phyloP scores from a whole-genome alignment of 2,888 invertebrate genomes.

The Euzetes globulus region DNA sequence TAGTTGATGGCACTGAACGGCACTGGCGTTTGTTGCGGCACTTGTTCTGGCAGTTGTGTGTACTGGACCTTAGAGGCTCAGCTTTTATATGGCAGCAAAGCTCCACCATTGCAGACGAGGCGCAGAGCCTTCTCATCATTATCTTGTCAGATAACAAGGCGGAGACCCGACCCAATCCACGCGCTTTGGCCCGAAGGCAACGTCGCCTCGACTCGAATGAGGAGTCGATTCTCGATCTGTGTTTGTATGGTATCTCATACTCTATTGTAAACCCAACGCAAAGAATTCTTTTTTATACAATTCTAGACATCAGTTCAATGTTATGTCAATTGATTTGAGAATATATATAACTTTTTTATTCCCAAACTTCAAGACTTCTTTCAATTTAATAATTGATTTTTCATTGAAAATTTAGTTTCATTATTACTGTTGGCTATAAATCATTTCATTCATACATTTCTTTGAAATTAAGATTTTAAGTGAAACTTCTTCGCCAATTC shows the following conservation, averaged over 20 bases:
- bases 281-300: background rate
- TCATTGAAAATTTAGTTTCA: background rate
- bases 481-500: background rate
- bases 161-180: conserved; percentile 19
- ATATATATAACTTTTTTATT: background rate
- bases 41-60: conserved; percentile 20
- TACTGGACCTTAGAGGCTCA: conserved; percentile 20
- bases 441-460: conserved; percentile 1
- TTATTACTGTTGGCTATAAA: conserved; percentile 1
- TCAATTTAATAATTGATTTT: background rate
- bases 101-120: conserved; percentile 16
- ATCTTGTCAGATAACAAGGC: conserved; percentile 29
- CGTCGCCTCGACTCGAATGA: background rate
- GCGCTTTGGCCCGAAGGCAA: conserved; percentile 29
- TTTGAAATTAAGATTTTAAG: background rate
- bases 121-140: conserved; percentile 22
- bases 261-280: background rate
- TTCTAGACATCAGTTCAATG: background rate
- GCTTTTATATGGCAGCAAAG: conserved; percentile 20
- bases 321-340: background rate
- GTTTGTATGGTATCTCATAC: background rate
- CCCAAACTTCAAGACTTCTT: background rate
- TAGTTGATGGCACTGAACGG: conserved; percentile 1
- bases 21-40: conserved; percentile 5
- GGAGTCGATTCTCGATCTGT: background rate